Evolutionary conservation across 2,113 vertebrate species (phyloP).

Genomic region (Climacteris rufus): DNA sequence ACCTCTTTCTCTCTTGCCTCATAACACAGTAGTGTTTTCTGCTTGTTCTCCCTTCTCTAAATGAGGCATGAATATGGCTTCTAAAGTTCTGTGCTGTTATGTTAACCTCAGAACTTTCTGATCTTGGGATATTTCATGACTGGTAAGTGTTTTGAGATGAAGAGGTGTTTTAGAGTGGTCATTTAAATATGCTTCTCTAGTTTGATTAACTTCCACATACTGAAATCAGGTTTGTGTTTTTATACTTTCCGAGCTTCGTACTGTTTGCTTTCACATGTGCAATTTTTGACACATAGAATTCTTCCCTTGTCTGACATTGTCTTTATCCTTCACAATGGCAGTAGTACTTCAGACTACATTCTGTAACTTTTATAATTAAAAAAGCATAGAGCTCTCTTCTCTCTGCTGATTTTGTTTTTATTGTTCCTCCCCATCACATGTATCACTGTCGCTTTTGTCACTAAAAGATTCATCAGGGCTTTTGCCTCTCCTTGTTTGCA

Average conservation of each 20-base stretch:
- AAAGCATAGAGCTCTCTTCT: neutral
- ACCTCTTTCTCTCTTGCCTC: neutral
- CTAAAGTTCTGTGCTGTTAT: neutral
- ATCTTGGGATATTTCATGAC: neutral
- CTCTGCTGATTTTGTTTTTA: neutral
- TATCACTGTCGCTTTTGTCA: neutral
- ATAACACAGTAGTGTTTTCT: neutral
- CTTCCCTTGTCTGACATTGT: neutral
- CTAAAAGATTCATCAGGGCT: neutral
- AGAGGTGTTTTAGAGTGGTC: neutral
- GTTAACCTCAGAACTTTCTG: neutral
- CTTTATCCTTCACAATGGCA: neutral
- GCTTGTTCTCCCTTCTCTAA: neutral
- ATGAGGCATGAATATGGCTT: neutral
- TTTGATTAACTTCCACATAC: neutral
- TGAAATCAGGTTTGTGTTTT: neutral
- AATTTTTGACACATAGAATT: neutral
- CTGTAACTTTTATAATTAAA: neutral
- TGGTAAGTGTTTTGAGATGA: neutral
- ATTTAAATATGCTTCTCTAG: neutral
- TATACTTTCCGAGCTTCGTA: neutral
- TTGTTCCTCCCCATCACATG: neutral
- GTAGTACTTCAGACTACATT: neutral
- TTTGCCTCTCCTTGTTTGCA: neutral
- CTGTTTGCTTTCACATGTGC: neutral